phyloP scores from a whole-genome alignment of 2,797 vertebrate genomes.

The Austrolebias charrua region DNA sequence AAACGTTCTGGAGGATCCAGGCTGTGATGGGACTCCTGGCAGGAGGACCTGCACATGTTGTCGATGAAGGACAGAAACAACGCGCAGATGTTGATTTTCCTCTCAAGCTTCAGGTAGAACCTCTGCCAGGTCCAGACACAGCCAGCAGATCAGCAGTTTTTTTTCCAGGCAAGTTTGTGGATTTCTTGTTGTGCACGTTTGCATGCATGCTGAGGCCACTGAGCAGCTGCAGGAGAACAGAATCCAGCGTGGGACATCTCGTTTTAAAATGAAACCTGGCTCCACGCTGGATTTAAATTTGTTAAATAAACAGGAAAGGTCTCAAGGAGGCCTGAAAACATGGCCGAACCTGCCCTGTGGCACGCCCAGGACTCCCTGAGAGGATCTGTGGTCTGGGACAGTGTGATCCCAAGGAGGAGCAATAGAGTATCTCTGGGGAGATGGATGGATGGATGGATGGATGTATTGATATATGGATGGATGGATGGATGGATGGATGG shows the following conservation, averaged over 20 bases:
- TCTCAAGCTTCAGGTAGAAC: conserved; percentile 59
- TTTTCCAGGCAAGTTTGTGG: neutral
- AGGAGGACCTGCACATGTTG: conserved; percentile 38
- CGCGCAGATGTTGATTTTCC: conserved; percentile 54
- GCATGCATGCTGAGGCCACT: neutral
- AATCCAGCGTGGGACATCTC: neutral
- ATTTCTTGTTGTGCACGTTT: neutral
- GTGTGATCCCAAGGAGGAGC: no score
- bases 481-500: no score
- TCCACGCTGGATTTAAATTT: neutral
- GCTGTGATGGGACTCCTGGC: conserved; percentile 41
- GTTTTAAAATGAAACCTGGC: neutral
- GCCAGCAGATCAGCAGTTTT: conserved; percentile 32
- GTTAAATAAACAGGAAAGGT: conserved; percentile 5
- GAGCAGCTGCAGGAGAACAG: no score
- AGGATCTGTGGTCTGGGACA: no score
- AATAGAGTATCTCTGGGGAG: no score
- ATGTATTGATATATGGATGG: no score
- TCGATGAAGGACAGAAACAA: conserved; percentile 49
- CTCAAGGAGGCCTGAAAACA: conserved; percentile 2
- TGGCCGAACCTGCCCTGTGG: no score
- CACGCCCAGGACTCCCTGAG: no score
- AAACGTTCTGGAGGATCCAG: conserved; percentile 25
- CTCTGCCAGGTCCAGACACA: conserved; percentile 54
- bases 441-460: no score